A percentile compares a stretch with the other conserved stretches of the same genome.
Evolutionary conservation across 2,113 vertebrate genomes (phyloP).

Genomic region (Cepphus grylle): DNA sequence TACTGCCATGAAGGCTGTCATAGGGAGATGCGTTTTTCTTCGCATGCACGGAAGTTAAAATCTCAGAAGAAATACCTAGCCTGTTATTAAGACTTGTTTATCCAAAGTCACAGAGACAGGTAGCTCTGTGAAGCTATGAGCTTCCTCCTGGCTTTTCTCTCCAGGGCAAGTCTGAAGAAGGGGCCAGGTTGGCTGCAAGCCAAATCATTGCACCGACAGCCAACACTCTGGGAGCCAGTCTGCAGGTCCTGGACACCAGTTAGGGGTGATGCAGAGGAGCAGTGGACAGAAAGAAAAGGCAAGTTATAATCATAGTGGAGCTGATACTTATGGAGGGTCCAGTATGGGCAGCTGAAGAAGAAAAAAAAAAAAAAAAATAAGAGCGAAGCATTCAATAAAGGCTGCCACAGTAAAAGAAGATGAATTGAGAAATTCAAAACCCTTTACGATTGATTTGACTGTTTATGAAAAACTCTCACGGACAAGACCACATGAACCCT

Average conservation of each 20-base stretch:
- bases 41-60: not conserved
- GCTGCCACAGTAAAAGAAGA: not conserved
- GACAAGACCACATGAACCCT: not conserved
- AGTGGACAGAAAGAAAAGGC: not conserved
- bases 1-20: not conserved
- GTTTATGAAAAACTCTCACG: not conserved
- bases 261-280: not conserved
- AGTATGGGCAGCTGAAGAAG: not conserved
- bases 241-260: not conserved
- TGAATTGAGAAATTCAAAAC: not conserved
- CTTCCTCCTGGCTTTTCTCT: not conserved
- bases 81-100: not conserved
- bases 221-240: not conserved
- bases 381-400: not conserved
- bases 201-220: not conserved
- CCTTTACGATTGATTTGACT: not conserved
- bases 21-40: not conserved
- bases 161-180: not conserved
- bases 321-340: not conserved
- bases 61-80: not conserved
- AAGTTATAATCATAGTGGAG: not conserved
- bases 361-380: not conserved
- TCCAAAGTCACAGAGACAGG: not conserved
- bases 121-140: not conserved
- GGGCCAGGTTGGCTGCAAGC: fast-evolving